A percentile compares a stretch with the other conserved stretches of the same genome.
phyloP scores from a whole-genome alignment of 2,888 invertebrate genomes.

The Hydroisotoma schaefferi region DNA sequence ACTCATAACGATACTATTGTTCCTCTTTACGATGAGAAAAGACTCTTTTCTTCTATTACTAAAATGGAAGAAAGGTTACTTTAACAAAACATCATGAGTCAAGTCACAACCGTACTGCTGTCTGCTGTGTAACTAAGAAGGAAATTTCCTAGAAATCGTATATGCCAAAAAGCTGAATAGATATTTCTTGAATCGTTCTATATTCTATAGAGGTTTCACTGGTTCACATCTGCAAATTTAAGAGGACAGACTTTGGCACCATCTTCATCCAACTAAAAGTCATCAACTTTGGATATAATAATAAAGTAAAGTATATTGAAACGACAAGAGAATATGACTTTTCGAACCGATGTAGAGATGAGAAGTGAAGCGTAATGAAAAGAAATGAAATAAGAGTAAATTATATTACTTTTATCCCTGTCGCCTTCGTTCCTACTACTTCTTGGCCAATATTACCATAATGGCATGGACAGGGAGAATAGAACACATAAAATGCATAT shows the following conservation, averaged over 20 bases:
- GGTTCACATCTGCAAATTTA: slow-evolving; percentile 12
- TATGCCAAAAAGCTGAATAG: too few species aligned
- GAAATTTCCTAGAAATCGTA: too few species aligned
- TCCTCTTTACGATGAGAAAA: too few species aligned
- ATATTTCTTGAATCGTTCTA: too few species aligned
- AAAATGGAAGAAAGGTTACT: too few species aligned
- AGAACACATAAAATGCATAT: slow-evolving; percentile 13
- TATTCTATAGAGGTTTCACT: too few species aligned
- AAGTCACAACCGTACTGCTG: too few species aligned
- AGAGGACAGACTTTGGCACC: slow-evolving; percentile 15
- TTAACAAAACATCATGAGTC: too few species aligned
- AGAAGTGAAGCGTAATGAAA: slow-evolving; percentile 15
- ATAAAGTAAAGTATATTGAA: slow-evolving; percentile 1
- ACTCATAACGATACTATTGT: too few species aligned
- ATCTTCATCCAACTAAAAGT: slow-evolving; percentile 10
- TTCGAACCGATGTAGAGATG: not conserved
- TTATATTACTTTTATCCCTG: slow-evolving; percentile 9
- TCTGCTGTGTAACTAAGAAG: too few species aligned
- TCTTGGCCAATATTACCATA: slow-evolving; percentile 18
- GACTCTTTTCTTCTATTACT: too few species aligned
- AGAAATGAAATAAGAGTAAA: slow-evolving; percentile 17
- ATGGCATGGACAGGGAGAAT: slow-evolving; percentile 4
- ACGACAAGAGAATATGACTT: not conserved
- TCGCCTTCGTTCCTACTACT: too few species aligned
- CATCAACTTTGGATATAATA: slow-evolving; percentile 7